Conservation (phyloP, 53 echinoderm and acorn worm genomes). For the Arbacia lixula region DNA sequence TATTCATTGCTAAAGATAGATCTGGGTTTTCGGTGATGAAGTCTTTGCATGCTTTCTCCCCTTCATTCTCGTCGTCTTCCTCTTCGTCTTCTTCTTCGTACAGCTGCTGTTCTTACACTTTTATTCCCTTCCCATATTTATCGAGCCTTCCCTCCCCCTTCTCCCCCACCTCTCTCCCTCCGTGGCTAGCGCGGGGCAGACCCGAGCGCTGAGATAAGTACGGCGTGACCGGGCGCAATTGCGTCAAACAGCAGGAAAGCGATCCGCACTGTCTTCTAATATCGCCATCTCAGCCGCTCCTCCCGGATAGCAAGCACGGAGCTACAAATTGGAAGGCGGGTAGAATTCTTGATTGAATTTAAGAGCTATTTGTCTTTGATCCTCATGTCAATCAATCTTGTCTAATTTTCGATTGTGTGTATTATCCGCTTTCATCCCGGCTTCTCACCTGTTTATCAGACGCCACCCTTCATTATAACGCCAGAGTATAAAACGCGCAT, state of each 20-base stretch:
- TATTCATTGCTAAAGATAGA: background rate
- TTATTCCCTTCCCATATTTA: background rate
- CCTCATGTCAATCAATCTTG: constrained; percentile 59
- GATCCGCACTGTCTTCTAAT: constrained; percentile 5
- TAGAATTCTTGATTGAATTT: constrained; percentile 55
- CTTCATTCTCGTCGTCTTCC: background rate
- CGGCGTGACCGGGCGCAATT: constrained; percentile 14
- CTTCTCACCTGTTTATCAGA: constrained; percentile 38
- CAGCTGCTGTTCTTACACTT: background rate
- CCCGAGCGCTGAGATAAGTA: background rate
- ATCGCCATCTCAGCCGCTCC: background rate
- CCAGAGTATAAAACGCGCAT: no score
- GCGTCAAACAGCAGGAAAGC: constrained; percentile 31
- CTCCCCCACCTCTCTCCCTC: background rate
- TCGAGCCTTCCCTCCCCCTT: background rate
- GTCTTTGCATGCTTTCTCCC: constrained; percentile 2
- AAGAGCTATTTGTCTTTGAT: constrained; percentile 58
- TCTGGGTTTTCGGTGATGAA: background rate
- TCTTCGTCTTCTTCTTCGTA: background rate
- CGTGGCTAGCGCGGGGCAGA: background rate
- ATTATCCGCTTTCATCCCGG: constrained; percentile 27
- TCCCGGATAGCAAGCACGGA: constrained; percentile 45
- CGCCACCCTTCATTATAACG: background rate
- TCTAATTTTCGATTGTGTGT: constrained; percentile 55
- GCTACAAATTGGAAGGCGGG: constrained; percentile 47